A percentile compares a stretch with the other conserved stretches of the same genome.
Evolutionary conservation across 1,140 invertebrate species (phyloP).

Genomic region (Vanessa tameamea): DNA sequence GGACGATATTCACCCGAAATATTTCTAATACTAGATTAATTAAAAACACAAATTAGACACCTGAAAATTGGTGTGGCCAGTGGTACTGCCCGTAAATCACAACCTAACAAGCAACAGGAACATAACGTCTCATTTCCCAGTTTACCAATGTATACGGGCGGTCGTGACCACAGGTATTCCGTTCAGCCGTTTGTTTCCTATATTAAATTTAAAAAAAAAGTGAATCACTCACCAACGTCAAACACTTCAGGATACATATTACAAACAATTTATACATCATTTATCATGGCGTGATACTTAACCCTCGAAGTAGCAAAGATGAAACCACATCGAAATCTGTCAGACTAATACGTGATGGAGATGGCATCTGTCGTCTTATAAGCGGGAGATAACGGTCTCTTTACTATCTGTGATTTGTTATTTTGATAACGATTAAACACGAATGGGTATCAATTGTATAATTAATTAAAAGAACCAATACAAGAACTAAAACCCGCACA

Average conservation of each 20-base stretch:
- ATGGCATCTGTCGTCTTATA: conserved; percentile 33
- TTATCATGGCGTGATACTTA: conserved; percentile 16
- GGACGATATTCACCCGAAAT: no score
- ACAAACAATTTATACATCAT: conserved; percentile 32
- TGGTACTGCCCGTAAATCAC: no score
- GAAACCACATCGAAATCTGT: conserved; percentile 32
- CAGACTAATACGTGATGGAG: conserved; percentile 37
- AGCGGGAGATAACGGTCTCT: conserved; percentile 7
- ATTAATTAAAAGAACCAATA: neutral
- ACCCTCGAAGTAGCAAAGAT: conserved; percentile 27
- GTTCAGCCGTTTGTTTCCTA: no score
- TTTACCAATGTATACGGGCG: no score
- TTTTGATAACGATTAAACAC: conserved; percentile 14
- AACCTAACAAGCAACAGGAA: no score
- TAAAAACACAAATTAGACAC: no score
- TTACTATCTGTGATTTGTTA: conserved; percentile 3
- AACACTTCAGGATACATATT: conserved; percentile 22
- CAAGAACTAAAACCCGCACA: no score
- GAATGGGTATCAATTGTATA: neutral
- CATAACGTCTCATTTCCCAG: no score
- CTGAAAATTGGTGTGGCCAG: no score
- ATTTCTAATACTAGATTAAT: no score
- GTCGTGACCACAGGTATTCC: no score
- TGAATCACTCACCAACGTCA: conserved; percentile 34
- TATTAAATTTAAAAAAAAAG: neutral